Evolutionary conservation across 2,888 invertebrate species (phyloP).

Genomic region (Hoplodrina ambigua): DNA sequence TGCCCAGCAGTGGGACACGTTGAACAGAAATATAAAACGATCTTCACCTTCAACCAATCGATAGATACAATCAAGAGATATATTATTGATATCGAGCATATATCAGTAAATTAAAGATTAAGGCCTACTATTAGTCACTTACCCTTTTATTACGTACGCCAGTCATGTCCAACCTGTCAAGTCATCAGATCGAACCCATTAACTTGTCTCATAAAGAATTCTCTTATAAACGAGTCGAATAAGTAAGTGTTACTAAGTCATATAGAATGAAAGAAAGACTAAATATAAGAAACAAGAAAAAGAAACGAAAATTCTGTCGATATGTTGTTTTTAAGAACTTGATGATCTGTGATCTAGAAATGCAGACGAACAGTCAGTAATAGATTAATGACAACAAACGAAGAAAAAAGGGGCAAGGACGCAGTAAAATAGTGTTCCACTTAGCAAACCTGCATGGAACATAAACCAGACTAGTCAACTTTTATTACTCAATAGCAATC

Average conservation of each 20-base stretch:
- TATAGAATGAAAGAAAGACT: not conserved
- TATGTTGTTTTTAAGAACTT: not conserved
- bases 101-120: not conserved
- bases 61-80: not conserved
- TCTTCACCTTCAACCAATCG: not conserved
- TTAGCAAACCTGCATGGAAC: slow-evolving; percentile 13
- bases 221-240: not conserved
- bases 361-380: not conserved
- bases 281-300: not conserved
- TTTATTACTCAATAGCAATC: slow-evolving; percentile 11
- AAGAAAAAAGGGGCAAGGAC: slow-evolving; percentile 33
- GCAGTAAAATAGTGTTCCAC: slow-evolving; percentile 27
- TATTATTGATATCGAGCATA: not conserved
- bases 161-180: slow-evolving; percentile 11
- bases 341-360: slow-evolving; percentile 23
- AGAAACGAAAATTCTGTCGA: not conserved
- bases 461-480: slow-evolving; percentile 15
- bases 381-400: slow-evolving; percentile 13
- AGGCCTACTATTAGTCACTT: slow-evolving; percentile 2
- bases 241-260: too few species aligned
- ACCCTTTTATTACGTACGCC: slow-evolving; percentile 8
- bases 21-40: too few species aligned
- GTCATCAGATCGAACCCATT: slow-evolving; percentile 25
- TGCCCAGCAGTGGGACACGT: too few species aligned
- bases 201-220: slow-evolving; percentile 29